Evolutionary conservation across 1,140 invertebrate genomes (phyloP).

Genomic region (Pseudomyrmex gracilis): DNA sequence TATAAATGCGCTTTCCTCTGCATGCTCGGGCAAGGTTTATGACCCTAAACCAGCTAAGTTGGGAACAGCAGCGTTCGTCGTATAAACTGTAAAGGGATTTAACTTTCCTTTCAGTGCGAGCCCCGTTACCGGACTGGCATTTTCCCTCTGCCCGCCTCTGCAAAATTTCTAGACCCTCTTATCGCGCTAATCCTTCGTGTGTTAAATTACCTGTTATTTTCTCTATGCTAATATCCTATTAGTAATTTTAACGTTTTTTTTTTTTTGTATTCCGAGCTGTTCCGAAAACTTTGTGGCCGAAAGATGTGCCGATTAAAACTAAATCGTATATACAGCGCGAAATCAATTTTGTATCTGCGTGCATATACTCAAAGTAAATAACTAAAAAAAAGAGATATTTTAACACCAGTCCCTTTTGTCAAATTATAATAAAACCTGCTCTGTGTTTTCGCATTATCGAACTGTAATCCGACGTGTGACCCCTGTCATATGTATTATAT

Average conservation of each 20-base stretch:
- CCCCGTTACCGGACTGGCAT: conserved; percentile 79
- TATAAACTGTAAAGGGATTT: conserved; percentile 85
- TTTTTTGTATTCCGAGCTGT: conserved; percentile 3
- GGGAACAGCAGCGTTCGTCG: conserved; percentile 80
- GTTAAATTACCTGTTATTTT: conserved; percentile 71
- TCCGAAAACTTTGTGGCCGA: background rate
- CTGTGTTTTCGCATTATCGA: background rate
- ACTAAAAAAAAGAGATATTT: background rate
- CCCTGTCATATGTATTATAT: background rate
- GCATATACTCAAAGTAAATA: background rate
- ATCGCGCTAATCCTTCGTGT: conserved; percentile 69
- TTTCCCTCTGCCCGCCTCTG: conserved; percentile 72
- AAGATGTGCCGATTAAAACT: conserved; percentile 33
- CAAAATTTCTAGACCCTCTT: conserved; percentile 76
- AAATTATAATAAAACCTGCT: background rate
- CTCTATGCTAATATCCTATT: conserved; percentile 69
- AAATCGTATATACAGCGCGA: background rate
- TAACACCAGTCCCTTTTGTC: background rate
- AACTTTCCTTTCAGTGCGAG: conserved; percentile 83
- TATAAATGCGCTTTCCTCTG: conserved; percentile 81
- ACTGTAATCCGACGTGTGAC: background rate
- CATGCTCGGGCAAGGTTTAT: conserved; percentile 81
- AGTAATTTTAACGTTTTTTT: conserved; percentile 41
- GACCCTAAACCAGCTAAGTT: conserved; percentile 82
- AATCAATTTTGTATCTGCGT: background rate